These are phyloP conservation scores for Cyclura pinguis DNA, from an alignment of 2,797 vertebrate species.

Conservation along the genomic window DNA sequence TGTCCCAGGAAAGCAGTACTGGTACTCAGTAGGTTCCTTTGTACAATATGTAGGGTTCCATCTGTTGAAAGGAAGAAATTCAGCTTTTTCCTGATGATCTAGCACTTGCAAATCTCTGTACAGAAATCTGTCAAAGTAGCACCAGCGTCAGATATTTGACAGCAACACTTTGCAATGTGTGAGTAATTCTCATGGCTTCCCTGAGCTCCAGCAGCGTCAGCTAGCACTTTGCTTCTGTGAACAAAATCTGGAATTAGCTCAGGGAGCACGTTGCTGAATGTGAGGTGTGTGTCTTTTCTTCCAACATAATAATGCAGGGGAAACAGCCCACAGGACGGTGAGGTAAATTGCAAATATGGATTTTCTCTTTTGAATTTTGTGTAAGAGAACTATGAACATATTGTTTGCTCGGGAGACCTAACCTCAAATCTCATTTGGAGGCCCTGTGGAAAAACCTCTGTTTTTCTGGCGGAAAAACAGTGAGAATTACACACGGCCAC, in stretches of 20 bases:
- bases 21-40: background rate
- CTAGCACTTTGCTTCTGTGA: constrained; percentile 25
- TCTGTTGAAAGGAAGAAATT: background rate
- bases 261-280: background rate
- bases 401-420: background rate
- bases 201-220: background rate
- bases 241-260: background rate
- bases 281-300: background rate
- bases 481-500: background rate
- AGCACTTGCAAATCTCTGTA: background rate
- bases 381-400: background rate
- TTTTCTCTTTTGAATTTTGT: background rate
- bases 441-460: background rate
- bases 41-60: background rate
- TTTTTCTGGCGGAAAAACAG: background rate
- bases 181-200: background rate
- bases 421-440: background rate
- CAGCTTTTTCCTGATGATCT: background rate
- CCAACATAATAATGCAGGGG: background rate
- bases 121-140: background rate
- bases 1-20: background rate
- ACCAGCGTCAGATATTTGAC: background rate
- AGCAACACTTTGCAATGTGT: background rate
- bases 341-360: background rate
- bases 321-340: background rate